Evolutionary conservation across 2,888 invertebrate species (phyloP).

Genomic region (Philereme vetulata): DNA sequence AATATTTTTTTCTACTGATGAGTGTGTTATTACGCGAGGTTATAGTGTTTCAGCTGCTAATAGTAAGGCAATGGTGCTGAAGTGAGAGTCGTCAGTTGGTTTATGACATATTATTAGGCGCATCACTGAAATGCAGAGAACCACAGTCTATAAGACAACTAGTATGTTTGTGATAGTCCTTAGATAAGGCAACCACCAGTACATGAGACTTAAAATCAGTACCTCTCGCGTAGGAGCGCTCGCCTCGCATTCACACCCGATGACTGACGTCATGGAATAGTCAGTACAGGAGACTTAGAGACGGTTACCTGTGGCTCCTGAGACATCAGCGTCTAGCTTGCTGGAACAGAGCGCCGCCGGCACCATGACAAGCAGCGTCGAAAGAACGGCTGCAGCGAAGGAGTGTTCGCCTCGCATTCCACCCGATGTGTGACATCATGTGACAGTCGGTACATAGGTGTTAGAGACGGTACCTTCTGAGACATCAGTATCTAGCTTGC

Average conservation of each 20-base stretch:
- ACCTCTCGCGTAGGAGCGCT: slow-evolving; percentile 61
- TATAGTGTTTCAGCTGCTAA: too few species aligned
- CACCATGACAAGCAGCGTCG: not conserved
- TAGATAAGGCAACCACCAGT: not conserved
- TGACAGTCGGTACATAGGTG: slow-evolving; percentile 47
- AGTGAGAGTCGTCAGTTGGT: too few species aligned
- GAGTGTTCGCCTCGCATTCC: slow-evolving; percentile 74
- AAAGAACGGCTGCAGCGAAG: too few species aligned
- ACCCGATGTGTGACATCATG: slow-evolving; percentile 71
- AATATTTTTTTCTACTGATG: too few species aligned
- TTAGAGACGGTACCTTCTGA: slow-evolving; percentile 4
- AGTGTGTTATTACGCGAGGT: too few species aligned
- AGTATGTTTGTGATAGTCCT: too few species aligned
- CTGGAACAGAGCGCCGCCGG: slow-evolving; percentile 47
- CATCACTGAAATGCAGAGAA: too few species aligned
- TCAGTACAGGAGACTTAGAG: too few species aligned
- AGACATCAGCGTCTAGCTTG: slow-evolving; percentile 36
- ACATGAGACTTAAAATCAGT: not conserved
- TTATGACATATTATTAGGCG: too few species aligned
- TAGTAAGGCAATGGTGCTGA: too few species aligned
- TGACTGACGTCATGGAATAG: slow-evolving; percentile 39
- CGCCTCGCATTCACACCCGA: slow-evolving; percentile 72
- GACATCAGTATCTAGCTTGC: slow-evolving; percentile 39
- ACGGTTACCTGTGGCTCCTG: slow-evolving; percentile 17
- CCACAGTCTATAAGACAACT: too few species aligned